phyloP scores from a whole-genome alignment of 2,888 invertebrate genomes.

The Pilophorus perplexus region DNA sequence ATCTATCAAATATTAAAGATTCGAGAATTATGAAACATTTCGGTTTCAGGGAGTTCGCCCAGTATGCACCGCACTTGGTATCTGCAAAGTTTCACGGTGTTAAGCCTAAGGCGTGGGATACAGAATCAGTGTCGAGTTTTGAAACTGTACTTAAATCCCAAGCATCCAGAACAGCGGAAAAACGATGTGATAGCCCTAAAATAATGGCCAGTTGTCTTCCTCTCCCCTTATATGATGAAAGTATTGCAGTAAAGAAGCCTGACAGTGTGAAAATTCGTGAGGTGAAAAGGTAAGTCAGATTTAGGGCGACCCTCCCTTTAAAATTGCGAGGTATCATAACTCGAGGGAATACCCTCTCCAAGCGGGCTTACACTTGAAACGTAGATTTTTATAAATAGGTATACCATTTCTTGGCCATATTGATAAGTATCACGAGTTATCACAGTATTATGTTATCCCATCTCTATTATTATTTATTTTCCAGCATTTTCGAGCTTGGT shows the following conservation, averaged over 20 bases:
- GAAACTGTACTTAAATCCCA: background rate
- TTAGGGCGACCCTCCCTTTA: too few species aligned
- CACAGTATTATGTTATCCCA: too few species aligned
- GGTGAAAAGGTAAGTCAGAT: constrained; percentile 6
- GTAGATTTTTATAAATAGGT: too few species aligned
- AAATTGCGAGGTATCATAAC: background rate
- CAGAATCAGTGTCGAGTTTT: background rate
- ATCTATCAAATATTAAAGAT: background rate
- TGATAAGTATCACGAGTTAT: too few species aligned
- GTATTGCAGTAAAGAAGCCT: background rate
- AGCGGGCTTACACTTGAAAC: too few species aligned
- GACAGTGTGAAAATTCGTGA: constrained; percentile 19
- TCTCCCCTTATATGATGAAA: background rate
- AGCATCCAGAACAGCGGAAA: background rate
- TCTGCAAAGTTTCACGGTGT: background rate
- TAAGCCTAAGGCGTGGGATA: background rate
- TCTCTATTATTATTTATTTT: too few species aligned
- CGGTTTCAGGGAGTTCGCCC: constrained; percentile 18
- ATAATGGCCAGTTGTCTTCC: too few species aligned
- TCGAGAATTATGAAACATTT: too few species aligned
- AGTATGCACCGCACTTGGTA: constrained; percentile 27
- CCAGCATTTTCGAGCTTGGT: constrained; percentile 29
- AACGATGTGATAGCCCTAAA: too few species aligned
- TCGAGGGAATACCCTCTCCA: background rate
- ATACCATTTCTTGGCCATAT: too few species aligned